phyloP scores from a whole-genome alignment of 2,888 invertebrate species.

The Marronus borbonicus region DNA sequence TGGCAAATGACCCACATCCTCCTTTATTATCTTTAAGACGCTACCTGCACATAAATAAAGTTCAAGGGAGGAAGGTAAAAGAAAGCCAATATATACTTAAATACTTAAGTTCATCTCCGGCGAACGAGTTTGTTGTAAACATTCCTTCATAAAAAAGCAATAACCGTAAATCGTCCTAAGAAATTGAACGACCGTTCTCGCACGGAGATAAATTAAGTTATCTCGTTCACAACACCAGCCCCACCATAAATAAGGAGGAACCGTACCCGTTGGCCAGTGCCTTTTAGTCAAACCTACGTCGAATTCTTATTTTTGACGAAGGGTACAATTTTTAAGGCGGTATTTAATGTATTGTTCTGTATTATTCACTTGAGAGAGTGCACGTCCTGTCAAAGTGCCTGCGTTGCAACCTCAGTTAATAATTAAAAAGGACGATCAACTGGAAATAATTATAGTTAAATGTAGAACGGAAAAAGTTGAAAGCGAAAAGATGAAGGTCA shows the following conservation, averaged over 20 bases:
- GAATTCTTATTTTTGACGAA: too few species aligned
- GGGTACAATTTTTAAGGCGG: too few species aligned
- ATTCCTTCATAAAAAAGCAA: conserved; percentile 46
- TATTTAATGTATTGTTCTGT: too few species aligned
- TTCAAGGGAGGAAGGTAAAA: conserved; percentile 13
- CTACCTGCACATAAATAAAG: conserved; percentile 16
- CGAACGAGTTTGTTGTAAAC: conserved; percentile 35
- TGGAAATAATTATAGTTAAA: too few species aligned
- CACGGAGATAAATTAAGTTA: conserved; percentile 37
- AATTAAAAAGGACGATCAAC: too few species aligned
- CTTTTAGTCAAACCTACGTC: background rate
- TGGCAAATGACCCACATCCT: background rate
- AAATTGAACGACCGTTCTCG: conserved; percentile 35
- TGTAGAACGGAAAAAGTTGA: too few species aligned
- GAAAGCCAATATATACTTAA: conserved; percentile 19
- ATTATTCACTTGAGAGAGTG: too few species aligned
- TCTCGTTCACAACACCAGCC: background rate
- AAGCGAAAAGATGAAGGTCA: too few species aligned
- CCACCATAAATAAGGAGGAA: conserved; percentile 17
- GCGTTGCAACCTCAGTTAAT: too few species aligned
- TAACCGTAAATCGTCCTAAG: conserved; percentile 37
- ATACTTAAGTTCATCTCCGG: conserved; percentile 26
- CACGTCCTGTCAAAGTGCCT: too few species aligned
- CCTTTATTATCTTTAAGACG: background rate
- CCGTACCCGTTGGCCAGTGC: background rate